Evolutionary conservation across 23 tunicate species (phyloP), one percentile per base, ranked within the genome.

Genomic region (Halocynthia aurantium): DNA sequence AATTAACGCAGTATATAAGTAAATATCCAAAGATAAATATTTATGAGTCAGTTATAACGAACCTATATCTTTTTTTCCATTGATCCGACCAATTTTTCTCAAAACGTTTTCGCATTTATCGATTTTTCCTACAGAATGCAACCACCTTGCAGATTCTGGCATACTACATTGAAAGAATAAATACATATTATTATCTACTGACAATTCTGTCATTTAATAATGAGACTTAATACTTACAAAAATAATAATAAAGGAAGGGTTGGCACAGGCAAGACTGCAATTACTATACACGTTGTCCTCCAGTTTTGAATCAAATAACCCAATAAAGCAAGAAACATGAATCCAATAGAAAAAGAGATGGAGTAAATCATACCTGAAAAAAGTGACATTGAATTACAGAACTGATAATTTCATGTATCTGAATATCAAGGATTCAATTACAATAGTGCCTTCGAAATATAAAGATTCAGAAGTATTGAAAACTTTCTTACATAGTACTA

Each of bases 111-210:
- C 81, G 7, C 91, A 72, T 77, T 72, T 64, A 6, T 81, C 91
- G 49, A 76, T 77, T 66, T 82, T 85, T 51, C 97, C 97, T 17
- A 66, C 70, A 7, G 97, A 84, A 72, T 85, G 85, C 50, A 91
- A 69, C 97, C 97, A 91, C 57, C 97, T 52, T 18, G 97, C 91
- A 8, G 97, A 91, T 67, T 91, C 97, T 57, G 87, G 91, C 5
- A 91, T 13, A 21, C 97, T 91, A 49, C 12, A 67, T 31, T 31
- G 4, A 4, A 31, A 31, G 44, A 31, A 31, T 1, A 31, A 31
- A 31, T 1, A 31, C 44, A 31, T 31, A 31, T 31, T 31, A 31
- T 31, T 31, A 31, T 31, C 44, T 31, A 31, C 44, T 0, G 44
- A 31, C 44, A 31, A 31, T 31, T 31, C 44, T 31, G 44, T 31